These are phyloP conservation scores for Craterocephalus amniculus DNA, from an alignment of 2,797 vertebrate genomes.

Conservation along the genomic window DNA sequence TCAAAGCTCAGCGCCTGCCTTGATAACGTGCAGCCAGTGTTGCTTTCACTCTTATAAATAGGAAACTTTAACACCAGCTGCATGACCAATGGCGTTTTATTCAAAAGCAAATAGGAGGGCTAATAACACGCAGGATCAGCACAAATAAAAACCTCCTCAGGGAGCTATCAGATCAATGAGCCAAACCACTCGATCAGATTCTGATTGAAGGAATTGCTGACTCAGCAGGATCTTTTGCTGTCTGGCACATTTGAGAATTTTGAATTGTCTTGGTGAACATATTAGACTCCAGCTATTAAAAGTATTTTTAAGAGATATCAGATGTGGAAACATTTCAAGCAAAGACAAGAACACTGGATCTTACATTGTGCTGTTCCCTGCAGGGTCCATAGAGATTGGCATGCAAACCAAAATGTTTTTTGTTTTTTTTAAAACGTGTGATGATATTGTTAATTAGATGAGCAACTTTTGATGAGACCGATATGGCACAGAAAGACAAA, in stretches of 20 bases:
- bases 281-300: constrained; percentile 13
- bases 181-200: constrained; percentile 60
- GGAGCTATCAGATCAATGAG: constrained; percentile 60
- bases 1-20: not conserved
- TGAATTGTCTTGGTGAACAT: not conserved
- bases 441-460: not conserved
- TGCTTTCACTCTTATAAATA: constrained; percentile 17
- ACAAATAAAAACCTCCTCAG: constrained; percentile 41
- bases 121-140: constrained; percentile 52
- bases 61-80: not conserved
- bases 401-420: too few relatives aligned
- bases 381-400: too few relatives aligned
- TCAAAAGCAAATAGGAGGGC: constrained; percentile 24
- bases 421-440: too few relatives aligned
- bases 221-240: constrained; percentile 46
- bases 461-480: too few relatives aligned
- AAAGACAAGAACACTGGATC: too few relatives aligned
- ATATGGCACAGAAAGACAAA: too few relatives aligned
- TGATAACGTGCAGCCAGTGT: not conserved
- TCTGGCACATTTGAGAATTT: constrained; percentile 36
- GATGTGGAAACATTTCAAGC: too few relatives aligned
- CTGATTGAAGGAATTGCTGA: constrained; percentile 58
- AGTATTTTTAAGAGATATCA: too few relatives aligned
- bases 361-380: not conserved
- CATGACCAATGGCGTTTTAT: not conserved